Conservation (phyloP, 2,797 vertebrate genomes). For the Rhabdophis nuchalis region DNA sequence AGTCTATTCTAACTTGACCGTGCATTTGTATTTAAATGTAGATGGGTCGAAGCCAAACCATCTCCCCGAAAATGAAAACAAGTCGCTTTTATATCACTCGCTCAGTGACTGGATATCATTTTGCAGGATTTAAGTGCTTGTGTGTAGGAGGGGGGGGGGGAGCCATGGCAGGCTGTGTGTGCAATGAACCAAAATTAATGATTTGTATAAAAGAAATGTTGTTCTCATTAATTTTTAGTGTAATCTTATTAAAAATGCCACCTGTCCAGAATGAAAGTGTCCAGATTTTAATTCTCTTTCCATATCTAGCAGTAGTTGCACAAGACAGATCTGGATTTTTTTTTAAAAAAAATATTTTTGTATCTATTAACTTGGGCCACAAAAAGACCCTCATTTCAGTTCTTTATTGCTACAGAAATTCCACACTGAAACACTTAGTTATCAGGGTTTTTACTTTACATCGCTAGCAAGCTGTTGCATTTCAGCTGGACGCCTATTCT, state of each 20-base stretch:
- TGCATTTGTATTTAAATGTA: conserved; percentile 26
- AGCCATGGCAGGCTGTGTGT: conserved; percentile 58
- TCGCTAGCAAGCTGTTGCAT: conserved; percentile 14
- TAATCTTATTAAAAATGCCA: conserved; percentile 67
- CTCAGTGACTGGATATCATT: conserved; percentile 55
- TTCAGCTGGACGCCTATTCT: not conserved
- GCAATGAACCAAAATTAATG: conserved; percentile 66
- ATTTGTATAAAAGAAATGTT: conserved; percentile 68
- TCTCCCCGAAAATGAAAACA: conserved; percentile 55
- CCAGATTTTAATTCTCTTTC: conserved; percentile 57
- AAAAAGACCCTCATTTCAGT: conserved; percentile 39
- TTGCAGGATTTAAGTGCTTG: conserved; percentile 45
- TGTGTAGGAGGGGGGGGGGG: not conserved
- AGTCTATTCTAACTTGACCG: conserved; percentile 31
- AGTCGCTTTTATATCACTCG: conserved; percentile 52
- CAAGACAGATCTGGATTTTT: conserved; percentile 21
- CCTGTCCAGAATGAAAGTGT: conserved; percentile 55
- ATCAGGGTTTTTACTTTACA: not conserved
- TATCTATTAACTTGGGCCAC: conserved; percentile 24
- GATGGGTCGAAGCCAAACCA: conserved; percentile 49
- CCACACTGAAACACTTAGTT: conserved; percentile 19
- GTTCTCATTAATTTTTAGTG: conserved; percentile 64
- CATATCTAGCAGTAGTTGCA: conserved; percentile 38
- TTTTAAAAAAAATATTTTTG: conserved; percentile 14
- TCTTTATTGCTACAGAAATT: conserved; percentile 17